phyloP scores from a whole-genome alignment of 1,140 invertebrate species.

The Thaumatotibia leucotreta region DNA sequence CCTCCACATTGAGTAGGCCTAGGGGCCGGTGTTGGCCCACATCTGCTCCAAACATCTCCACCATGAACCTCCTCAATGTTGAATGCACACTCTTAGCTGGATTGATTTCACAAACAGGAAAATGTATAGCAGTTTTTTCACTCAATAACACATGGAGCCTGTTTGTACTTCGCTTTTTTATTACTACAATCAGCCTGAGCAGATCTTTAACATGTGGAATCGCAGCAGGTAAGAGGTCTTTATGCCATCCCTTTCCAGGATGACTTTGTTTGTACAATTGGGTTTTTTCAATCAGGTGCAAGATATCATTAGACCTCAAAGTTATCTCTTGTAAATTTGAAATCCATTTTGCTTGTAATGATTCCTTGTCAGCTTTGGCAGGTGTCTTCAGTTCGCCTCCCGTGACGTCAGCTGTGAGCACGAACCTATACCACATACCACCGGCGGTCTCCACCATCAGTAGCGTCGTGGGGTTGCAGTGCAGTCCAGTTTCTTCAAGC shows the following conservation, averaged over 20 bases:
- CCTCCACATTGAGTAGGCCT: conserved; percentile 84
- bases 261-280: conserved; percentile 66
- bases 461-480: conserved; percentile 89
- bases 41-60: conserved; percentile 92
- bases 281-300: conserved; percentile 87
- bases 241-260: conserved; percentile 80
- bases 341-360: conserved; percentile 95
- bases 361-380: conserved; percentile 92
- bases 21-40: conserved; percentile 90
- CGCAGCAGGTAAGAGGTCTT: conserved; percentile 82
- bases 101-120: conserved; percentile 93
- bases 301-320: conserved; percentile 88
- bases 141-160: conserved; percentile 89
- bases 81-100: conserved; percentile 91
- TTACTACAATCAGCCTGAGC: conserved; percentile 86
- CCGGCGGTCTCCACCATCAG: conserved; percentile 91
- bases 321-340: conserved; percentile 84
- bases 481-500: conserved; percentile 95
- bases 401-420: conserved; percentile 87
- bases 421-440: conserved; percentile 94
- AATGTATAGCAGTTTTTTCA: conserved; percentile 87
- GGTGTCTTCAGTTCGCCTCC: conserved; percentile 94
- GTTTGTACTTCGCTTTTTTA: conserved; percentile 90
- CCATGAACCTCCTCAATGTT: conserved; percentile 92
- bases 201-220: conserved; percentile 84